Evolutionary conservation across 2,113 vertebrate species (phyloP).

Genomic region (Atractosteus spatula): DNA sequence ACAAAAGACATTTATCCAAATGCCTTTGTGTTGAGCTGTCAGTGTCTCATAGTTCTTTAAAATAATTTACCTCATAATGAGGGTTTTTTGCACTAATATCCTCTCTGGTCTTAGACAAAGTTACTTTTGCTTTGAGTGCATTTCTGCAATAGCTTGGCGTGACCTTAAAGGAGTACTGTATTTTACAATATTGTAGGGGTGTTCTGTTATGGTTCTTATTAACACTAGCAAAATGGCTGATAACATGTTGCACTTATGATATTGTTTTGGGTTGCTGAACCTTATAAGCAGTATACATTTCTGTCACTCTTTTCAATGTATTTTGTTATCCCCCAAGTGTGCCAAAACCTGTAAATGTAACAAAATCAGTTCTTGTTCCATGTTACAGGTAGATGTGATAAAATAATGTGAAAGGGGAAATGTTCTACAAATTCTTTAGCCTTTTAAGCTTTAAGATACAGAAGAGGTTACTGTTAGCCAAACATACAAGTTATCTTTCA

Average conservation of each 20-base stretch:
- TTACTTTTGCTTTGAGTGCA: slow-evolving; percentile 40
- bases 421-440: background rate
- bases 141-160: slow-evolving; percentile 25
- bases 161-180: slow-evolving; percentile 21
- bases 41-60: slow-evolving; percentile 52
- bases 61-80: slow-evolving; percentile 55
- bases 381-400: background rate
- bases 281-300: background rate
- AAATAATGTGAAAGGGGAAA: background rate
- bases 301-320: slow-evolving; percentile 1
- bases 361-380: background rate
- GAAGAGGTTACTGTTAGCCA: background rate
- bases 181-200: slow-evolving; percentile 9
- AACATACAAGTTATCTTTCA: background rate
- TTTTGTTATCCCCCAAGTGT: background rate
- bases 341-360: background rate
- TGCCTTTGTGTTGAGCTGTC: slow-evolving; percentile 57
- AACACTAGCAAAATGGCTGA: slow-evolving; percentile 18
- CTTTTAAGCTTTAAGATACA: background rate
- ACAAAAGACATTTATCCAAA: slow-evolving; percentile 49
- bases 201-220: slow-evolving; percentile 18
- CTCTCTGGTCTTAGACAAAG: slow-evolving; percentile 53
- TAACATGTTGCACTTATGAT: slow-evolving; percentile 15
- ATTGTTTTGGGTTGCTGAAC: background rate
- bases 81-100: slow-evolving; percentile 61